Percentiles rank a stretch among this genome's conserved stretches.
Evolutionary conservation across 1,140 invertebrate species (phyloP).

Genomic region (Dendrolimus punctatus): DNA sequence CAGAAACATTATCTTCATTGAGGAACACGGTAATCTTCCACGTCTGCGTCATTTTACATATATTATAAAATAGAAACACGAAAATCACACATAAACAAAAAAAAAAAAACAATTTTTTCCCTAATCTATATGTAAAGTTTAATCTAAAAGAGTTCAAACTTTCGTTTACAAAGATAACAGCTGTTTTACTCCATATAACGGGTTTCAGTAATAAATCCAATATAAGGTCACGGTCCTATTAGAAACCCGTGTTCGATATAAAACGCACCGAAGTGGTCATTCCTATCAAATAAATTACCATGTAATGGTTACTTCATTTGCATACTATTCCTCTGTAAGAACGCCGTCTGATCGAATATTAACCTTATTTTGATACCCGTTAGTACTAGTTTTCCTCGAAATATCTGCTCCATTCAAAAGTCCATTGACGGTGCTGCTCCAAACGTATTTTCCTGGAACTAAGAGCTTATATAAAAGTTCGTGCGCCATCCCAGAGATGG

Average conservation of each 20-base stretch:
- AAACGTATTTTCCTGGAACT: slow-evolving; percentile 40
- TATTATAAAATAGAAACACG: too few species aligned
- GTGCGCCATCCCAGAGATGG: slow-evolving; percentile 52
- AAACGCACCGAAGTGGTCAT: slow-evolving; percentile 71
- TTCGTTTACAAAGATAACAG: slow-evolving; percentile 19
- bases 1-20: too few species aligned
- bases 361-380: slow-evolving; percentile 30
- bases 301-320: slow-evolving; percentile 72
- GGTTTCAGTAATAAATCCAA: slow-evolving; percentile 68
- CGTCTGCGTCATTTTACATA: too few species aligned
- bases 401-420: slow-evolving; percentile 55
- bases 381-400: slow-evolving; percentile 29
- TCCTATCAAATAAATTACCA: slow-evolving; percentile 73
- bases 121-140: too few species aligned
- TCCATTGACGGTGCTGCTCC: slow-evolving; percentile 31
- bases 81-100: too few species aligned
- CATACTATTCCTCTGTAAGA: slow-evolving; percentile 57
- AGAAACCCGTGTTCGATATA: slow-evolving; percentile 64
- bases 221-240: slow-evolving; percentile 72
- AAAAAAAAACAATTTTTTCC: too few species aligned
- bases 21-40: too few species aligned
- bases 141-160: too few species aligned
- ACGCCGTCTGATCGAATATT: slow-evolving; percentile 36
- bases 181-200: slow-evolving; percentile 65
- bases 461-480: slow-evolving; percentile 49